These are phyloP conservation scores for Suricata suricatta DNA, from an alignment of 2,113 vertebrate genomes.

Conservation along the genomic window DNA sequence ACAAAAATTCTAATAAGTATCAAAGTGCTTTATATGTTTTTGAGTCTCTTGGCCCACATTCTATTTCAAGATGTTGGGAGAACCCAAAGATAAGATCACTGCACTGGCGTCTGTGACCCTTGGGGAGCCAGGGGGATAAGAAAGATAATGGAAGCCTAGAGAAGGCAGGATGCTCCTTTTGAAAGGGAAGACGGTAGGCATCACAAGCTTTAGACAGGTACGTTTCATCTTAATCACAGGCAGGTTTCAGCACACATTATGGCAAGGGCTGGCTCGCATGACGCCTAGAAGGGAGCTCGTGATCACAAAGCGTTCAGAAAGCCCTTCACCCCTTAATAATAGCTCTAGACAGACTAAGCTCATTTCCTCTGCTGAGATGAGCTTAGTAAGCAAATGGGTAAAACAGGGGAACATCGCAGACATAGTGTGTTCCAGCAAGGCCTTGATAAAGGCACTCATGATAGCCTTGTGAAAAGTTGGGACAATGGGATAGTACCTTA, in stretches of 20 bases:
- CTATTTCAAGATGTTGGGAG: neutral
- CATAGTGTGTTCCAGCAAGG: neutral
- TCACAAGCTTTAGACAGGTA: neutral
- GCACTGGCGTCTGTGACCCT: neutral
- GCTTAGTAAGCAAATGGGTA: neutral
- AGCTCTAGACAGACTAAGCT: neutral
- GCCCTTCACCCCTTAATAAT: neutral
- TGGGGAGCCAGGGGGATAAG: neutral
- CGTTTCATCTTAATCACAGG: conserved; percentile 12
- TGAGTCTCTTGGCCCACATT: neutral
- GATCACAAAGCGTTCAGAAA: conserved; percentile 31
- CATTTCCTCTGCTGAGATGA: conserved; percentile 15
- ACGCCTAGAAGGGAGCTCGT: neutral
- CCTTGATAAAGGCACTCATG: neutral
- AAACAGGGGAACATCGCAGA: neutral
- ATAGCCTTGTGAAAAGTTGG: neutral
- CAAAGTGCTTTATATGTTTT: conserved; percentile 10
- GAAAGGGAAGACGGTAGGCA: neutral
- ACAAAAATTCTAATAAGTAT: neutral
- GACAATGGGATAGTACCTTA: neutral
- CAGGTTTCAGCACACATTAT: neutral
- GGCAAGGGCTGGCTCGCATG: neutral
- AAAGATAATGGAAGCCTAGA: neutral
- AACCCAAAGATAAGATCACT: neutral
- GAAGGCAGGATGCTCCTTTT: neutral